phyloP scores from a whole-genome alignment of 2,797 vertebrate species.

The Phataginus tricuspis region DNA sequence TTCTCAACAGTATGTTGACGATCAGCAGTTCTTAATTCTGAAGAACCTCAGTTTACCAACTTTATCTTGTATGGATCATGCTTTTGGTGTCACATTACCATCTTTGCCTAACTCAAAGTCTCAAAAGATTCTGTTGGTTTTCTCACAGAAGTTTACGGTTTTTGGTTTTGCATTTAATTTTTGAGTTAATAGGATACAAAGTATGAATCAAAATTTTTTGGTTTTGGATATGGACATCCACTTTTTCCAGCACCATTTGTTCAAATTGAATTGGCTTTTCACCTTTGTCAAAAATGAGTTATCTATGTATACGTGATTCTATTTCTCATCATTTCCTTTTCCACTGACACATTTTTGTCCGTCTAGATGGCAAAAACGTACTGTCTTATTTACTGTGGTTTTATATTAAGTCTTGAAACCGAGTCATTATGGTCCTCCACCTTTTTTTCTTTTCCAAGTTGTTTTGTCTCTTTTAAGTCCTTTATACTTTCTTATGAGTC shows the following conservation, averaged over 20 bases:
- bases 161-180: background rate
- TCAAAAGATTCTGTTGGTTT: background rate
- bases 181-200: background rate
- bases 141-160: background rate
- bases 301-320: background rate
- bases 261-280: slow-evolving; percentile 30
- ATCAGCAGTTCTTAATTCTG: background rate
- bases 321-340: slow-evolving; percentile 8
- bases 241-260: background rate
- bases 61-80: background rate
- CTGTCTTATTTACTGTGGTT: background rate
- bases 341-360: background rate
- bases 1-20: background rate
- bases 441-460: background rate
- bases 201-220: background rate
- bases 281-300: background rate
- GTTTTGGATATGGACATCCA: background rate
- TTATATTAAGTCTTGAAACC: slow-evolving; percentile 15
- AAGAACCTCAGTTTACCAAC: background rate
- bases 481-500: background rate
- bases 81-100: background rate
- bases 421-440: background rate
- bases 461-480: background rate
- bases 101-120: background rate
- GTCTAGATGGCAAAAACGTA: background rate